Conservation (phyloP, 2,888 invertebrate genomes). For the Limnephilus lunatus region DNA sequence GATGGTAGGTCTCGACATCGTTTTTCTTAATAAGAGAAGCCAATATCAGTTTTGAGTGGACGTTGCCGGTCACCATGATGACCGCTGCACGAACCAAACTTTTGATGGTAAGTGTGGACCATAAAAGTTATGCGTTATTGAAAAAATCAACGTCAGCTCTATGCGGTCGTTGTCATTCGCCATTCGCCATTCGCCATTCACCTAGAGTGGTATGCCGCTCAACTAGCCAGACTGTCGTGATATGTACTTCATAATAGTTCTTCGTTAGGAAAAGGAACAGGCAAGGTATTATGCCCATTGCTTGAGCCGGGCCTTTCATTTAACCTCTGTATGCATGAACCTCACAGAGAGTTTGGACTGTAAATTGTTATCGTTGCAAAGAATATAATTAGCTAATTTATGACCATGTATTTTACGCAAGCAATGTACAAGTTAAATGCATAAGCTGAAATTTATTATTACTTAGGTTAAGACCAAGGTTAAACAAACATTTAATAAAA, state of each 20-base stretch:
- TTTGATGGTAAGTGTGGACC: not conserved
- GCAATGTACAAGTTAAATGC: not conserved
- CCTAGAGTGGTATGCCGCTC: not conserved
- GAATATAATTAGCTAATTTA: not conserved
- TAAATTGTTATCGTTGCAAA: not conserved
- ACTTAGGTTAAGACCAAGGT: not conserved
- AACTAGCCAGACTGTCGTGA: not conserved
- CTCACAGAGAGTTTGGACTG: not conserved
- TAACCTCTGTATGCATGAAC: not conserved
- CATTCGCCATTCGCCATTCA: not conserved
- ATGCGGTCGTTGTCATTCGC: not conserved
- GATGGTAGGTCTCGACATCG: not conserved
- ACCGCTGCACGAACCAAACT: not conserved
- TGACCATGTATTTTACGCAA: not conserved
- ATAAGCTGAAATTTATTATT: not conserved
- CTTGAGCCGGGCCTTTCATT: not conserved
- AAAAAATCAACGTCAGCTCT: not conserved
- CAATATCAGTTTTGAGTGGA: too few species aligned
- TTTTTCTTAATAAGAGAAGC: too few species aligned
- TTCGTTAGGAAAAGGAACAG: not conserved
- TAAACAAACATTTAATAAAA: not conserved
- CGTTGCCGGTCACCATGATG: not conserved
- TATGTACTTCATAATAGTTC: not conserved
- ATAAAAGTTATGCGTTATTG: not conserved
- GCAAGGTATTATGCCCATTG: not conserved